Percentiles rank a stretch among this genome's conserved stretches.
Conservation (phyloP, 1,140 invertebrate genomes). For the Scaptomyza montana region DNA sequence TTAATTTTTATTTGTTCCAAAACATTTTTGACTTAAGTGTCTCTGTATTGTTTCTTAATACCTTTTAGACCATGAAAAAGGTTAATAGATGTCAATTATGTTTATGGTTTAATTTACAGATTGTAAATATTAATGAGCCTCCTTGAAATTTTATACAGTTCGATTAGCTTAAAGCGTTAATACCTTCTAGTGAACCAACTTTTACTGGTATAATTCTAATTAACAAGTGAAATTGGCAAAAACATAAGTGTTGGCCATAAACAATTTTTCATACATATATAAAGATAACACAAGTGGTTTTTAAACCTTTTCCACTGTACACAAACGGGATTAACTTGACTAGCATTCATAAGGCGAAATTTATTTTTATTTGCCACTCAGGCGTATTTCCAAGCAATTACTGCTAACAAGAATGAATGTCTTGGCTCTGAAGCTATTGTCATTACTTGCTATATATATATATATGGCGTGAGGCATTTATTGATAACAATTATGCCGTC, state of each 20-base stretch:
- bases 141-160: too few species aligned
- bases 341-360: conserved; percentile 53
- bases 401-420: not conserved
- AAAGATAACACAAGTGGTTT: not conserved
- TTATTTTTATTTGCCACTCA: conserved; percentile 52
- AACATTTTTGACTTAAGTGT: too few species aligned
- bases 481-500: conserved; percentile 21
- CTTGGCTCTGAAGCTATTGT: too few species aligned
- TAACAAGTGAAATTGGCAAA: not conserved
- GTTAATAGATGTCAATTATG: too few species aligned
- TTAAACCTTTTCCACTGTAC: not conserved
- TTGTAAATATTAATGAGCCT: too few species aligned
- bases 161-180: too few species aligned
- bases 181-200: too few species aligned
- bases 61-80: too few species aligned
- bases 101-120: too few species aligned
- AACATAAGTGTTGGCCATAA: conserved; percentile 35
- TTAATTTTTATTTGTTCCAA: too few species aligned
- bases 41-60: too few species aligned
- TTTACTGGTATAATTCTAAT: not conserved
- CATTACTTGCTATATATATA: not conserved
- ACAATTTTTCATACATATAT: conserved; percentile 9
- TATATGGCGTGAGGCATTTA: conserved; percentile 39
- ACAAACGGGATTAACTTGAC: conserved; percentile 3
- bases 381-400: not conserved